Base-by-base conservation (phyloP, 1,140 invertebrate species). In the Chironomus striatipennis region DNA sequence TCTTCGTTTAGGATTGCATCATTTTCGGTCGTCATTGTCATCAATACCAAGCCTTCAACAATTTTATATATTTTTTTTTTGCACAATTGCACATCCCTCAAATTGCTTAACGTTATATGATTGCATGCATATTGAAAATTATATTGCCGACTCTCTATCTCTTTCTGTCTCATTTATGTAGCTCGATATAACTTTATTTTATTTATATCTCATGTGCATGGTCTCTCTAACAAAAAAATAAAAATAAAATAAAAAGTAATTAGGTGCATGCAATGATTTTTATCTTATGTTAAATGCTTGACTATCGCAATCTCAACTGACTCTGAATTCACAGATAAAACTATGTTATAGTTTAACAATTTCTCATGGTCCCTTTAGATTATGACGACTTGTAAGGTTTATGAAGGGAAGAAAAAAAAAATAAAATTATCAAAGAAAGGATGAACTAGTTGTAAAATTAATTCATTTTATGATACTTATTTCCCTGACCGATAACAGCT, bases 231-330 rank as follows among this genome's bases (percentile, higher is more conserved):
- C 47, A 57, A 57, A 57, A 57, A 57, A n/a, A 57, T 4, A 12
- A 8, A 12, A 47, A 47, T 15, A 47, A 47, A 8, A 47, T 47
- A 57, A 57, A 34, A n/a, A 57, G 47, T 57, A 57, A 57, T 57
- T 57, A 57, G 47, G 47, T 57, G 47, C 47, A 57, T 57, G 47
- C 47, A 57, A 57, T n/a, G 47, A 12, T 57, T 57, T 15, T 57
- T 4, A 12, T 57, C 47, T 57, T 57, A 57, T 57, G 47, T 57
- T 57, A 57, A 57, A 57, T 57, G 47, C 47, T 57, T 57, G 12
- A 34, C 47, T 5, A 57, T 57, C 47, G 47, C 47, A 57, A 57
- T 57, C 47, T n/a, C n/a, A 10, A 12, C 12, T 57, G 47, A n/a
- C 47, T 47, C 15, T 12, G n/a, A 57, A 57, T 57, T 57, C 5